Base-by-base conservation (phyloP, 2,113 vertebrate species). In the Mormyrus lacerda region DNA sequence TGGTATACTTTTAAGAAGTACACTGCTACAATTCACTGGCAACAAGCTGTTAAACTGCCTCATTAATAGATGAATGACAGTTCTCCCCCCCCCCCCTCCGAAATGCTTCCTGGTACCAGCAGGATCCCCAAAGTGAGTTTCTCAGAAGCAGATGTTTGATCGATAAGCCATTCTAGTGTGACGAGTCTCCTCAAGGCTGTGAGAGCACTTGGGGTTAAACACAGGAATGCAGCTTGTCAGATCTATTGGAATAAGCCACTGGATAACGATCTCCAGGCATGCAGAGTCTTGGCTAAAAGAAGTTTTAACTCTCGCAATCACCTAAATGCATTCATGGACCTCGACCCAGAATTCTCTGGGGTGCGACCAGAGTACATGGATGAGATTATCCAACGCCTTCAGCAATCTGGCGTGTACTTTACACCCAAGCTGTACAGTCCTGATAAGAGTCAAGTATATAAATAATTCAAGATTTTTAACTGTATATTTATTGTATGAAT, bases 381-480 rank as follows among this genome's bases (percentile, higher is more conserved):
- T 87, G 31, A 87, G 85, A 27, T 53, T 87, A 35, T 51, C 27
- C 48, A 15, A 19, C 17, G 19, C 50, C 85, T 87, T 51, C 47
- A 53, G 47, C 47, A 53, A 87, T 53, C 85, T 87, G 85, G 50
- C 7, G 24, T 47, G 44, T 85, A 27, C 73, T 79, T 79, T 79
- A 79, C 35, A 79, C 73, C 73, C 73, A 47, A 44, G 82, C 82
- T 84, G 82, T 24, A 42, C 82, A 10, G 44, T 44, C 44, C n/a
- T 19, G 82, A 84, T 84, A 84, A 84, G 39, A 84, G 44, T 44
- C 13, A 82, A 82, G 76, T 47, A 47, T 44, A 47, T 84, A 84
- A 44, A 84, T 47, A 79, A n/a, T 47, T 47, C 82, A 84, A 84
- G 82, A 84, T 84, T 84, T 79, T 84, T 84, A 84, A 47, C 82